Evolutionary conservation across 1,140 invertebrate genomes (phyloP), one percentile per base, ranked within the genome.

Genomic region (Rhagoletis zephyria): DNA sequence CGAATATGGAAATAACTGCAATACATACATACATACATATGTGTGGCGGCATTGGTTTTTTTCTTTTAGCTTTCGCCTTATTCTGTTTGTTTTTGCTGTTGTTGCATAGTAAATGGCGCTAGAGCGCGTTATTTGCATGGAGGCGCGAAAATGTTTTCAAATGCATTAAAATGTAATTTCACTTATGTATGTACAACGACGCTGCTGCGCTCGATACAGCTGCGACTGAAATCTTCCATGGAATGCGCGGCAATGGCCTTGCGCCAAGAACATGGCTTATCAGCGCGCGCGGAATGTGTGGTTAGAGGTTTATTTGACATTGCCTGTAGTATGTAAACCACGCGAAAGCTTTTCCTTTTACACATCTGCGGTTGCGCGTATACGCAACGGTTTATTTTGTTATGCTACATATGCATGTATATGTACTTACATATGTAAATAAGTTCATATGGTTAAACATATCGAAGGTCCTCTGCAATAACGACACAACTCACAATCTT

Each of bases 151-250:
- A 74, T 74, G 42, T 74, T 74, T 74, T 45, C 67, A 40, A 74
- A 74, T 16, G 67, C 40, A 74, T 74, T 74, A 74, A 74, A 74
- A 74, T 45, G 67, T 40, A 74, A 74, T 74, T 74, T 74, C 10
- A 16, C 12, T 40, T 30, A 12, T 19, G 45, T 30, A 30, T 30
- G 30, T 30, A 48, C 67, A 74, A 45, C 67, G 45, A 45, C 3
- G 64, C 67, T 10, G 3, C 19, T 40, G 65, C 65, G 42, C 63
- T 64, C 63, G 42, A 30, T 40, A 30, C 40, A 30, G 45, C 12
- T 16, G 67, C 45, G 42, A 1, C 16, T 48, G 40, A 16, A 45
- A 40, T 45, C 16, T 45, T 30, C 14, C 67, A 7, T 12, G 67
- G 40, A 45, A 48, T 74, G 67, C 42, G 45, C 67, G 67, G 16